Base-by-base conservation (phyloP, 2,888 invertebrate genomes). In the Diarsia dahlii region DNA sequence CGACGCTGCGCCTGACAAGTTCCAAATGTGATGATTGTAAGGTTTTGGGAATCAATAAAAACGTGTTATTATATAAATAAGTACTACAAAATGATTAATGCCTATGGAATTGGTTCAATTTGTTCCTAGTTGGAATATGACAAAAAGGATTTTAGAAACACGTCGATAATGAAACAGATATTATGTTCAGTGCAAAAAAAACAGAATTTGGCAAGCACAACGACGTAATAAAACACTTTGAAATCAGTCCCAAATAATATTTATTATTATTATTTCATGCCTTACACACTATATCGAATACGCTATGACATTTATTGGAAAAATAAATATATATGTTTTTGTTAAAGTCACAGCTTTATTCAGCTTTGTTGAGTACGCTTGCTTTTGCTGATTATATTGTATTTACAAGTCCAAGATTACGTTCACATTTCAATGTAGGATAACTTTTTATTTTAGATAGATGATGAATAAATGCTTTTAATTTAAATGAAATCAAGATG, bases 261-360 rank as follows among this genome's bases (percentile, higher is more conserved):
- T 81, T 85, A 78, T 86, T 89, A 91, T 89, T 90, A 87, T 88
- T 90, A 88, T 89, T 92, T 91, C 92, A 93, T 95, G 90, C 89
- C 90, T 93, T 91, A 92, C 84, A 85, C 87, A 88, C 89, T 90
- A 86, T 88, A 85, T 92, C 84, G 89, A 92, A 87, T 91, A 94
- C 89, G 89, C 91, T 93, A 93, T 92, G 93, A 95, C 90, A 92
- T 92, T 91, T 90, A 90, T 80, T 95, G 94, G 90, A 95, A 95
- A 95, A 95, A 95, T 95, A 95, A 95, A 94, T 94, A 94, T 94
- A 94, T 94, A 86, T 89, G 87, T 90, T 91, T 87, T 88, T 86
- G 76, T 91, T 89, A 86, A 87, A 88, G 89, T 94, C 94, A 95
- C 93, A 95, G 92, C 93, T 90, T 89, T 87, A 78, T 74, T 85